Evolutionary conservation across 1,140 invertebrate species (phyloP), one percentile per base, ranked within the genome.

Genomic region (Anastatus disparis): DNA sequence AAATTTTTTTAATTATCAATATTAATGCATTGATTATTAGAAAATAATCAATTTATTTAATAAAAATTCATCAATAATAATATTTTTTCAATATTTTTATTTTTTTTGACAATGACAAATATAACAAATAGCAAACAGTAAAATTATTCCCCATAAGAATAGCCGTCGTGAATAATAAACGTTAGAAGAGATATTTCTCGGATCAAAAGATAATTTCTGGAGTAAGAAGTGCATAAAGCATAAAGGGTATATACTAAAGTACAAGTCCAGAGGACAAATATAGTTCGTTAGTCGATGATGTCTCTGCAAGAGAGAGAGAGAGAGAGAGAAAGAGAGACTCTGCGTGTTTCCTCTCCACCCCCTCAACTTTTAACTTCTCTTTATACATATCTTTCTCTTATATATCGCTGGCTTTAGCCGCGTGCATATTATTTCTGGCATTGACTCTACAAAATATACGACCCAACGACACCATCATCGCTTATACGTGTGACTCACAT

Each of bases 361-460:
- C 31, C 31, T 35, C 31, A 4, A 35, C 31, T 10, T 10, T 35
- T 10, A 35, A 35, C 38, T 13, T 42, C 38, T 42, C 26, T 40
- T 3, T 17, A 4, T 31, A n/a, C n/a, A 26, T 58, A 42, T 35
- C 12, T 59, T 35, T 22, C 44, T 1, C 44, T 29, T 27, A 42
- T 71, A 56, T 59, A 22, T 38, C 22, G 29, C 52, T 20, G 26
- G 44, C 31, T 4, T 56, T 26, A 10, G 52, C 3, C 58, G 64
- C 62, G 61, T 53, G 74, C 73, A 81, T 82, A 83, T 83, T 84
- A 83, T 83, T 84, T 83, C 80, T 82, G 81, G 80, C 82, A 82
- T 83, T 78, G 79, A 82, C 82, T 82, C 69, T 71, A 73, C 50
- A 61, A 71, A 76, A 71, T 75, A 77, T 75, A 79, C 70, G 72